Evolutionary conservation across 2,797 vertebrate genomes (phyloP), one percentile per base, ranked within the genome.

Genomic region (Acanthiza pusilla): DNA sequence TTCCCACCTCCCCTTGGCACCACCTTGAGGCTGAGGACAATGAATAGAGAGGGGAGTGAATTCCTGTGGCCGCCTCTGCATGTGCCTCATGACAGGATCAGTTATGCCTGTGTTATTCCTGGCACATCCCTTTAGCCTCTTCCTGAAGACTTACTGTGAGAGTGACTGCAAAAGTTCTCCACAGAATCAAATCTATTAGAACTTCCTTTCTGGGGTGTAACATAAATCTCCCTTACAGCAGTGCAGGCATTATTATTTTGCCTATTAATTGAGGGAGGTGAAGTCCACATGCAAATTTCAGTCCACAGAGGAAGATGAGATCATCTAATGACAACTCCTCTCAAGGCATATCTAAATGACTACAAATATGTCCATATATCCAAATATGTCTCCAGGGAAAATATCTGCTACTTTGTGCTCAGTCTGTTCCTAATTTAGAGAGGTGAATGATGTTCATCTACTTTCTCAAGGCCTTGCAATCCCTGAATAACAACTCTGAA

Each of bases 51-150:
- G 23, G 12, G 14, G 20, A 68, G 6, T 1, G 5, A 63, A 11
- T 10, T 34, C 42, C 43, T 32, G 26, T 6, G 29, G 36, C 0
- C 5, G 5, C 26, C 20, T 47, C 40, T 0, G 0, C 29, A 2
- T 8, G 7, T 40, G 16, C 42, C 32, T 68, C 23, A 17, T 1
- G 9, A 26, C 34, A 92, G 47, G 11, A 73, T 61, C 15, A 22
- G 13, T 18, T 16, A 5, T 7, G 6, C 47, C 42, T 51, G 1
- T 47, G 36, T 16, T 53, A 34, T 22, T 73, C 72, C 51, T 43
- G 25, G 15, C 1, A 0, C 12, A 15, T 60, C 55, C 36, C 29
- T 62, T 47, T 48, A 27, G 25, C 36, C 36, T 67, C 7, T 36
- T 66, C 43, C 47, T 19, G 40, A 62, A 67, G 38, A 58, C 6